These are phyloP conservation scores for Lathamus discolor DNA, from an alignment of 2,113 vertebrate species.

Conservation along the genomic window DNA sequence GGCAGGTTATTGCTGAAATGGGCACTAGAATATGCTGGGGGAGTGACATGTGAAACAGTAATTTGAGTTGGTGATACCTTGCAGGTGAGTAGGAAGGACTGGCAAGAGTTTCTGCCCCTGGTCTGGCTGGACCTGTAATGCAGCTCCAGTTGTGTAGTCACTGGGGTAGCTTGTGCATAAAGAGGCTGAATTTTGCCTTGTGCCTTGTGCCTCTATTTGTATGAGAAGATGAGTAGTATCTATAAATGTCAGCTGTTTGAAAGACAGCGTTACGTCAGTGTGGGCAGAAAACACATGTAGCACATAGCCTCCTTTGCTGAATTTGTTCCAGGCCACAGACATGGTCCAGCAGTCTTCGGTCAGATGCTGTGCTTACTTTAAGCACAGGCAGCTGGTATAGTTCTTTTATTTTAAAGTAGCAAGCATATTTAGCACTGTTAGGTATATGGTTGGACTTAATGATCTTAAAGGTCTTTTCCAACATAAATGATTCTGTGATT, in stretches of 20 bases:
- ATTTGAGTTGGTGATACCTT: constrained; percentile 57
- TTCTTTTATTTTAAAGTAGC: not conserved
- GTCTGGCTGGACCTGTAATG: not conserved
- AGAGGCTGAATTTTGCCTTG: not conserved
- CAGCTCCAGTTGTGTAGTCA: not conserved
- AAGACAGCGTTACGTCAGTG: not conserved
- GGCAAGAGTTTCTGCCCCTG: not conserved
- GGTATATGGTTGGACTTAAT: fast-evolving
- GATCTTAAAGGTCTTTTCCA: not conserved
- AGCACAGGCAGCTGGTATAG: not conserved
- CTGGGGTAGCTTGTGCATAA: not conserved
- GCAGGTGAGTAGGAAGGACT: not conserved
- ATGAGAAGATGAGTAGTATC: not conserved
- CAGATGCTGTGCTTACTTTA: not conserved
- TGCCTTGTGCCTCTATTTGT: not conserved
- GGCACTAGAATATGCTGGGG: not conserved
- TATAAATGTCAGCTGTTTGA: not conserved
- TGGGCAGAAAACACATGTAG: not conserved
- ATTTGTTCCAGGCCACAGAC: not conserved
- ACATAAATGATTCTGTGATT: not conserved
- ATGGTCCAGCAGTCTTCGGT: not conserved
- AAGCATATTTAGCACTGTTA: not conserved
- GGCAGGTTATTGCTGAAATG: not conserved
- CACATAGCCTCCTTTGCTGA: not conserved
- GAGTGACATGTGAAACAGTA: not conserved